These are phyloP conservation scores for Etheostoma cragini DNA, from an alignment of 2,113 vertebrate genomes.

Conservation along the genomic window DNA sequence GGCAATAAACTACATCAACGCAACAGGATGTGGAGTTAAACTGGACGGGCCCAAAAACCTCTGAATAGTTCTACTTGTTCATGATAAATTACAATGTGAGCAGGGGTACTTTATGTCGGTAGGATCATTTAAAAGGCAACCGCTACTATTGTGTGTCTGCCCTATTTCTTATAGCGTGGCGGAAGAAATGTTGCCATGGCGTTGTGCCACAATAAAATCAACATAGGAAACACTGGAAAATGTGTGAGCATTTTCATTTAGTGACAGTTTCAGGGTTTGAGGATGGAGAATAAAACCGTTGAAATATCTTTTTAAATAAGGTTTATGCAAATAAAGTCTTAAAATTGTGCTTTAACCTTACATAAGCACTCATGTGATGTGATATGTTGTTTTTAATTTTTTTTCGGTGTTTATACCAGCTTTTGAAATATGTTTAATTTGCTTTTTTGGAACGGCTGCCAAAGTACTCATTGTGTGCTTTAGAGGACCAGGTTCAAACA, in stretches of 20 bases:
- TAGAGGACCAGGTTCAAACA: constrained; percentile 51
- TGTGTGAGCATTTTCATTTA: not conserved
- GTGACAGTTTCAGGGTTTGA: not conserved
- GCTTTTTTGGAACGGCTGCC: constrained; percentile 21
- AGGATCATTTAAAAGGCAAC: no score
- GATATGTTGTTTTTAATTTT: constrained; percentile 5
- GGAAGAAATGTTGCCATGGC: no score
- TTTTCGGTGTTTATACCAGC: not conserved
- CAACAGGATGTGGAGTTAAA: no score
- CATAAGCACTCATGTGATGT: not conserved
- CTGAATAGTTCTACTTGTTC: no score
- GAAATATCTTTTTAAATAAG: constrained; percentile 29
- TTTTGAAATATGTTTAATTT: constrained; percentile 46
- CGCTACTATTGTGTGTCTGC: no score
- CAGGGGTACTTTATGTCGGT: no score
- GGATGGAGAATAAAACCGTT: constrained; percentile 14
- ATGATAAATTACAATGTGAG: no score
- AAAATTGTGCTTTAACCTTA: constrained; percentile 25
- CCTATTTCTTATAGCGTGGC: no score
- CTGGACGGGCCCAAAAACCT: no score
- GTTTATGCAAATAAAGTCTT: constrained; percentile 32
- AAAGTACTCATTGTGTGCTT: constrained; percentile 31
- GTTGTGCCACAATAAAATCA: no score
- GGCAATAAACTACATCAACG: no score
- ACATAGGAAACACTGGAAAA: no score